Percentiles rank a stretch among this genome's conserved stretches.
Evolutionary conservation across 2,797 vertebrate genomes (phyloP).

Genomic region (Halcyon leucocephala): DNA sequence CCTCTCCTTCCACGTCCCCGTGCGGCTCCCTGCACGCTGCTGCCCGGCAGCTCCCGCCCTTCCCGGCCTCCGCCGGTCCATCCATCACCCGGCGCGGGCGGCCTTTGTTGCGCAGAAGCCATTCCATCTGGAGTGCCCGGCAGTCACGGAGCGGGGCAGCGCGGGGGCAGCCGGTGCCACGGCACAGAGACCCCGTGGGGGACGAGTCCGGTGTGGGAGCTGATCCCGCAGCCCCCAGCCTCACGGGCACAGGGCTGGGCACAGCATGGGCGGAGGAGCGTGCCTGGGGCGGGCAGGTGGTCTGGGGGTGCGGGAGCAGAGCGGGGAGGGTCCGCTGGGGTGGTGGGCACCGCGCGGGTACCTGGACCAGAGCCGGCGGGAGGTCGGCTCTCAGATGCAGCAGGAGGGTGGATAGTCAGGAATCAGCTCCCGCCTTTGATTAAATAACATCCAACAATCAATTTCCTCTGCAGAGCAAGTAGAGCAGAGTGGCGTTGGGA

Average conservation of each 20-base stretch:
- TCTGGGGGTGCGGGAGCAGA: background rate
- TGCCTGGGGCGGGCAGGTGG: background rate
- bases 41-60: background rate
- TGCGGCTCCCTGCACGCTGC: background rate
- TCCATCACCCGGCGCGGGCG: background rate
- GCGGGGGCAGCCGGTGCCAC: background rate
- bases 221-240: background rate
- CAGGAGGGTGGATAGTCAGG: background rate
- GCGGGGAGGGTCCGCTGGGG: background rate
- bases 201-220: background rate
- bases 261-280: fast-evolving
- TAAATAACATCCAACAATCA: background rate
- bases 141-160: slow-evolving; percentile 10
- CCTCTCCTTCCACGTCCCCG: too few species aligned
- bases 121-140: slow-evolving; percentile 30
- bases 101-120: background rate
- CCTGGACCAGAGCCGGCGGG: background rate
- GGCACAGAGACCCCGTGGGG: background rate
- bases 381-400: background rate
- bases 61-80: background rate
- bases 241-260: background rate
- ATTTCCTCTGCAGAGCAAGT: background rate
- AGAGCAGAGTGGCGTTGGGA: background rate
- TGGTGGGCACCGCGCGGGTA: fast-evolving
- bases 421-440: background rate